These are phyloP conservation scores for Oryctes rhinoceros DNA, from an alignment of 1,140 invertebrate genomes.

Conservation along the genomic window DNA sequence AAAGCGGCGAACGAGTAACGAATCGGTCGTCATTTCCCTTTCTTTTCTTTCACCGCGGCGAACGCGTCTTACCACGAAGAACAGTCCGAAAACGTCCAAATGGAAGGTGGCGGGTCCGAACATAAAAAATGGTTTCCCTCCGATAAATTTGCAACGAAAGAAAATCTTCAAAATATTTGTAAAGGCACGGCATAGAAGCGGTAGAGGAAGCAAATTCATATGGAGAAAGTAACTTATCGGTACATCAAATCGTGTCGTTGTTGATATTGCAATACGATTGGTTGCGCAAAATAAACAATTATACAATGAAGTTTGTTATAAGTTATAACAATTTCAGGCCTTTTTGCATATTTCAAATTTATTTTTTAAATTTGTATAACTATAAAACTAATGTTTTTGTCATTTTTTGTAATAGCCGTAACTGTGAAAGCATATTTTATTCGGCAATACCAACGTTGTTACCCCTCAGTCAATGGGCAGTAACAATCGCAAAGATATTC, in stretches of 20 bases:
- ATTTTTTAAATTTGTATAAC: too few species aligned
- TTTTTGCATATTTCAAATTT: too few species aligned
- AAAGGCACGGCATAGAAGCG: background rate
- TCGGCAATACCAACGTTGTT: too few species aligned
- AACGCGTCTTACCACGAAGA: background rate
- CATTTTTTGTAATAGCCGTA: too few species aligned
- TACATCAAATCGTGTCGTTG: too few species aligned
- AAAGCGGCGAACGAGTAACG: background rate
- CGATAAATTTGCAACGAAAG: background rate
- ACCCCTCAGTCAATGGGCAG: too few species aligned
- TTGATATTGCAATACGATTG: background rate
- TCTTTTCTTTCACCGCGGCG: constrained; percentile 10
- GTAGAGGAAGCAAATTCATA: background rate
- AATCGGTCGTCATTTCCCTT: background rate
- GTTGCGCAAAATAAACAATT: background rate
- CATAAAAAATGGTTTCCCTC: background rate
- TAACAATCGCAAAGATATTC: too few species aligned
- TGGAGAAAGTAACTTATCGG: background rate
- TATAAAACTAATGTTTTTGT: too few species aligned
- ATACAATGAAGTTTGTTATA: background rate
- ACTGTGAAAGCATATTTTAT: too few species aligned
- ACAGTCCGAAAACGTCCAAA: background rate
- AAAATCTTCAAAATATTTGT: background rate
- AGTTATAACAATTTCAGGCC: too few species aligned
- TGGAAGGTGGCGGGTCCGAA: background rate